phyloP scores from a whole-genome alignment of 2,797 vertebrate genomes.

The Ctenopoma multispine region DNA sequence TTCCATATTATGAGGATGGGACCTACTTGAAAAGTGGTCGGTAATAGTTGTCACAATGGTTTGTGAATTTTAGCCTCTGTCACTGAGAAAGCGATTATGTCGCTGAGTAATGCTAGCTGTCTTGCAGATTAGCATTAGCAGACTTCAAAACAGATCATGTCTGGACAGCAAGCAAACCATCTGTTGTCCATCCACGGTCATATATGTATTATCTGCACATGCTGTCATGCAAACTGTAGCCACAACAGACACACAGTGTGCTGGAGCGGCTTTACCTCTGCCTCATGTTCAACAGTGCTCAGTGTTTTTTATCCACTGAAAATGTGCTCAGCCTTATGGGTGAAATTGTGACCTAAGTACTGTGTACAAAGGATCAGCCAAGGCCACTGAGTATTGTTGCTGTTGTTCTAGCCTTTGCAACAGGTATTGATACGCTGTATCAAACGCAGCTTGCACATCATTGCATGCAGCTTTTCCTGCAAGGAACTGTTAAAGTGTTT shows the following conservation, averaged over 20 bases:
- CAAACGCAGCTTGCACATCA: slow-evolving; percentile 1
- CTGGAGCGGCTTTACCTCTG: slow-evolving; percentile 24
- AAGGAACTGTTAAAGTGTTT: slow-evolving; percentile 25
- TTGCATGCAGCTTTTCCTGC: slow-evolving; percentile 19
- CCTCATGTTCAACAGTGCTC: slow-evolving; percentile 16
- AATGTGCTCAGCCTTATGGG: slow-evolving; percentile 52
- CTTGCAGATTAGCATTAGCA: slow-evolving; percentile 54
- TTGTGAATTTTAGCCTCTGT: slow-evolving; percentile 1
- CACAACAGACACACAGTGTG: slow-evolving; percentile 23
- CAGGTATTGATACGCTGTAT: slow-evolving; percentile 14
- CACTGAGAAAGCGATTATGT: slow-evolving; percentile 4
- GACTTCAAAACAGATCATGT: slow-evolving; percentile 51
- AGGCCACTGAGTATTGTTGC: slow-evolving; percentile 19
- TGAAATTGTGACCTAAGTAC: slow-evolving; percentile 46
- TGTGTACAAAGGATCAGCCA: slow-evolving; percentile 42
- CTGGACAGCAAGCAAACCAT: slow-evolving; percentile 49
- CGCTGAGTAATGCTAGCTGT: slow-evolving; percentile 5
- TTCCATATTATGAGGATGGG: slow-evolving; percentile 36
- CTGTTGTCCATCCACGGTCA: slow-evolving; percentile 46
- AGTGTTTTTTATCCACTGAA: slow-evolving; percentile 60
- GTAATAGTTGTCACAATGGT: background rate
- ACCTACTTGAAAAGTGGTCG: slow-evolving; percentile 26
- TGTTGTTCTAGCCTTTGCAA: slow-evolving; percentile 1
- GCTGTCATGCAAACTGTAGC: slow-evolving; percentile 41
- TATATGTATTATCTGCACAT: slow-evolving; percentile 46